phyloP scores from a whole-genome alignment of 2,888 invertebrate species.

The Leptura quadrifasciata region DNA sequence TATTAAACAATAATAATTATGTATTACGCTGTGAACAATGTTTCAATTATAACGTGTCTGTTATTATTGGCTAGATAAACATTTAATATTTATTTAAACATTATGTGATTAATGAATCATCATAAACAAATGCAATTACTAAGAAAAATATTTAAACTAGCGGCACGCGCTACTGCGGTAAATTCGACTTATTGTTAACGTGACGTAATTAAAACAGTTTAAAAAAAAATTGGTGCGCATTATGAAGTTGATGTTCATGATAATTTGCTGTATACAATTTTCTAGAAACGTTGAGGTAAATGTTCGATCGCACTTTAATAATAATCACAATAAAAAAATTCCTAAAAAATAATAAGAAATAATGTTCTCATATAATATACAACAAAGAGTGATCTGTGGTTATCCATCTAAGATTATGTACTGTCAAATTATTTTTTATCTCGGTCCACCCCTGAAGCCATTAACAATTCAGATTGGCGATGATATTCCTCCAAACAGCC shows the following conservation, averaged over 20 bases:
- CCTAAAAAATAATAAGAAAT: background rate
- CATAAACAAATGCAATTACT: background rate
- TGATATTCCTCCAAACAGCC: constrained; percentile 58
- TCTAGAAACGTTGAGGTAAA: no score
- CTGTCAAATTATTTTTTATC: constrained; percentile 55
- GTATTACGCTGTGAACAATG: background rate
- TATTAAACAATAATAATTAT: no score
- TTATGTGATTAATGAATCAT: background rate
- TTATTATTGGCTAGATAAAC: background rate
- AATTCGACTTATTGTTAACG: no score
- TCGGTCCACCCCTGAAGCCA: constrained; percentile 65
- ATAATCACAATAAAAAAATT: no score
- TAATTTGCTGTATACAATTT: no score
- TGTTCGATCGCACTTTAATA: no score
- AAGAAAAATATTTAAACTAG: background rate
- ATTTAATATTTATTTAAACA: background rate
- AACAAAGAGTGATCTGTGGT: background rate
- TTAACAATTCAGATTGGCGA: constrained; percentile 73
- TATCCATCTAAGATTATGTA: constrained; percentile 38
- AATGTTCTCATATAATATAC: constrained; percentile 10
- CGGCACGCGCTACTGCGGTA: background rate
- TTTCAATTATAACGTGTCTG: background rate
- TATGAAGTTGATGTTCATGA: no score
- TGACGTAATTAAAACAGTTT: no score
- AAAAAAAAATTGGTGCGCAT: no score